phyloP scores from a whole-genome alignment of 2,797 vertebrate genomes.

The Corythornis leucogaster region DNA sequence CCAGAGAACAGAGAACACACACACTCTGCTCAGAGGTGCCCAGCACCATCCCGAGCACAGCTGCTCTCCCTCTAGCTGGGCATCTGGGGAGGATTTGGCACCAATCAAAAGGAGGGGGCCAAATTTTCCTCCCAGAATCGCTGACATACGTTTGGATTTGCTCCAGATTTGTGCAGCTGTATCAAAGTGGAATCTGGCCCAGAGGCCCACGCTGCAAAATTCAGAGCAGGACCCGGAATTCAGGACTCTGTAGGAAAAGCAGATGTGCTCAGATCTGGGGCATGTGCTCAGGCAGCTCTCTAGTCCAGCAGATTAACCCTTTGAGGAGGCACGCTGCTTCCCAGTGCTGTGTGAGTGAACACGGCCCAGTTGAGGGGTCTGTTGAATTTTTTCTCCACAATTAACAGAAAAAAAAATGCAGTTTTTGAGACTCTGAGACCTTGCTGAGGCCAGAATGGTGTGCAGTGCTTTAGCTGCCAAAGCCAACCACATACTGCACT shows the following conservation, averaged over 20 bases:
- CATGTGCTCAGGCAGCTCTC: background rate
- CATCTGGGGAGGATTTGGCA: background rate
- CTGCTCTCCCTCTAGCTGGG: background rate
- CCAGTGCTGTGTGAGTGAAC: rapidly evolving
- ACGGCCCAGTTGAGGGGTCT: rapidly evolving
- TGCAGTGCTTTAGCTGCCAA: background rate
- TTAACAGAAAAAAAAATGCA: background rate
- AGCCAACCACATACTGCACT: background rate
- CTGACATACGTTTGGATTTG: conserved; percentile 9
- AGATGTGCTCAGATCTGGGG: conserved; percentile 14
- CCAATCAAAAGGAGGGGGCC: background rate
- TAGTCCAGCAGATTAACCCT: background rate
- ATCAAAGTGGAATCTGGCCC: conserved; percentile 18
- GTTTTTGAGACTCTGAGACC: background rate
- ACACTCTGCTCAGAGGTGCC: background rate
- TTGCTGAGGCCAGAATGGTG: background rate
- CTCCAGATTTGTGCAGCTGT: conserved; percentile 48
- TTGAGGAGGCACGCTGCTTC: background rate
- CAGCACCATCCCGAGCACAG: background rate
- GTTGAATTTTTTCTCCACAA: background rate
- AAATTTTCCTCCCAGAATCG: background rate
- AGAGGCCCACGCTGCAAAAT: conserved; percentile 16
- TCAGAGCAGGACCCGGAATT: background rate
- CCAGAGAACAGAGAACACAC: background rate
- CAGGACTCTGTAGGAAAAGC: background rate